Conservation (phyloP, 2,797 vertebrate species). For the Takifugu rubripes region DNA sequence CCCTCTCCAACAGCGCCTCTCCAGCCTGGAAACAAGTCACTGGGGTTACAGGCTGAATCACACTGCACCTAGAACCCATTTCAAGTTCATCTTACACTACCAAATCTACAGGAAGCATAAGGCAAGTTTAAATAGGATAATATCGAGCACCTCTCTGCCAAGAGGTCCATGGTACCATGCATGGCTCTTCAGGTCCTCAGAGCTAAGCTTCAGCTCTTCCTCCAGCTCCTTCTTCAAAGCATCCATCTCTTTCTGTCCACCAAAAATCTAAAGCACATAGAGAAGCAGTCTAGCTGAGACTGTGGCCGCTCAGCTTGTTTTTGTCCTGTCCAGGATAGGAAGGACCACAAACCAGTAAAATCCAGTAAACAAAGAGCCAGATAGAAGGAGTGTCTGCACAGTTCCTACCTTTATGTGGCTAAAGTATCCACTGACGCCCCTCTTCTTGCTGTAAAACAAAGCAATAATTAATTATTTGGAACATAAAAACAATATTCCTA, state of each 20-base stretch:
- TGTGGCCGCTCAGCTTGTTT: constrained; percentile 3
- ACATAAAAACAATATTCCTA: not conserved
- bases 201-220: constrained; percentile 81
- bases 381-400: constrained; percentile 7
- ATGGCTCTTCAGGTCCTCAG: constrained; percentile 77
- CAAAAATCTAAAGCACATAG: constrained; percentile 58
- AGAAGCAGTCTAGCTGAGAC: not conserved
- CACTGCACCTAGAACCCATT: not conserved
- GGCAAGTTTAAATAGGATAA: not conserved
- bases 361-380: constrained; percentile 3
- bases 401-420: constrained; percentile 70
- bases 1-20: constrained; percentile 76
- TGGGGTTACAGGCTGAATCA: constrained; percentile 5
- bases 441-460: constrained; percentile 69
- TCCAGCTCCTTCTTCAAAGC: constrained; percentile 82
- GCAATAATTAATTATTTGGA: constrained; percentile 32
- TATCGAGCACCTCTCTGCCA: constrained; percentile 73
- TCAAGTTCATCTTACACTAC: too few species aligned
- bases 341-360: not conserved
- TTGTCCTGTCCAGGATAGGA: not conserved
- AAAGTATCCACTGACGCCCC: constrained; percentile 65
- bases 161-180: constrained; percentile 85
- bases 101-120: not conserved
- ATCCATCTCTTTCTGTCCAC: constrained; percentile 69
- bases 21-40: constrained; percentile 68